Conservation (phyloP, 2,113 vertebrate genomes). For the Serilophus lunatus region DNA sequence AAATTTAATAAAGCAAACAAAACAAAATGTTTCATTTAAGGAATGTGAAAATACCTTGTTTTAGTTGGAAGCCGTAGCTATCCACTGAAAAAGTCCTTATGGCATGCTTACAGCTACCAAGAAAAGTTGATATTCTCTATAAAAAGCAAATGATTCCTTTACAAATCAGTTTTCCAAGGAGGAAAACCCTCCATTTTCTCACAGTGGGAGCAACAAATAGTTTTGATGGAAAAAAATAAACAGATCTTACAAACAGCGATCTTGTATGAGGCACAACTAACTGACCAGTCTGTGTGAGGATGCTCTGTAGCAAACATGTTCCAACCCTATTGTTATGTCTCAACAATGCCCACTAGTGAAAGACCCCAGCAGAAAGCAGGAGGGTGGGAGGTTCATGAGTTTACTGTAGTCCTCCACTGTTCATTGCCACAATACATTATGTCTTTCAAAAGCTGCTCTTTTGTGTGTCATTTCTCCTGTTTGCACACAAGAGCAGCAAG, state of each 20-base stretch:
- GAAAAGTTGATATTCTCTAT: background rate
- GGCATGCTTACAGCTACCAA: background rate
- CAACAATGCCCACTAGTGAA: background rate
- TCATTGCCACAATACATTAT: background rate
- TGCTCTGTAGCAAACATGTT: background rate
- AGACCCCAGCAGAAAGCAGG: background rate
- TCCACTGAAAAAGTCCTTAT: background rate
- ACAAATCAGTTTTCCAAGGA: background rate
- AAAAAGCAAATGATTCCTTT: background rate
- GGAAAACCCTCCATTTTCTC: background rate
- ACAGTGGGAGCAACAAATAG: background rate
- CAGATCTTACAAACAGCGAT: background rate
- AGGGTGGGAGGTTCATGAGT: background rate
- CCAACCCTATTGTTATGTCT: background rate
- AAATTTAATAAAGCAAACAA: background rate
- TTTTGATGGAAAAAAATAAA: background rate
- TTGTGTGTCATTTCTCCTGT: background rate
- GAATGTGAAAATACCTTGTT: background rate
- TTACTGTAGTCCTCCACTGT: background rate
- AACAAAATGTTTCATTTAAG: background rate
- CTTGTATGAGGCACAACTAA: background rate
- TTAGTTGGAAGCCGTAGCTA: background rate
- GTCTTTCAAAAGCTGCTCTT: background rate
- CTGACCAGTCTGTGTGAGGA: background rate
- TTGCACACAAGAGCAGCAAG: background rate